Conservation (phyloP, 2,113 vertebrate genomes). For the Cisticola juncidis region DNA sequence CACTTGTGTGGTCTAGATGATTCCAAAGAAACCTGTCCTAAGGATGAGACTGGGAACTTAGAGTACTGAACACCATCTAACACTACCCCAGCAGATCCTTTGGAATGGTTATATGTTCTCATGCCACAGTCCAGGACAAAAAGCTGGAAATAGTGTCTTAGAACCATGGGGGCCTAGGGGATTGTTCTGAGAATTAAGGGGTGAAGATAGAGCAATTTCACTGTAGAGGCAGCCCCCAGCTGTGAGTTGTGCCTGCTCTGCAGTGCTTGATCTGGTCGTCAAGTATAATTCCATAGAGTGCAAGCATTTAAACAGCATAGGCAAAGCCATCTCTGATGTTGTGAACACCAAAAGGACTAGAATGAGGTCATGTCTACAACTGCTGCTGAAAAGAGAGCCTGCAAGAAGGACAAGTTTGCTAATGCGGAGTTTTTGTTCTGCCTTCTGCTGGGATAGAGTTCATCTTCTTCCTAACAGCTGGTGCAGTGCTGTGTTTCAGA, state of each 20-base stretch:
- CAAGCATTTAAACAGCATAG: not conserved
- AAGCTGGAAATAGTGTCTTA: not conserved
- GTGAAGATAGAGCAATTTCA: not conserved
- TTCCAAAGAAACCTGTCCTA: not conserved
- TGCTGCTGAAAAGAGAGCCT: not conserved
- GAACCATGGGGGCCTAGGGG: no score
- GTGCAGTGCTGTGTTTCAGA: not conserved
- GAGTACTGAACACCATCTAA: not conserved
- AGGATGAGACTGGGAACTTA: not conserved
- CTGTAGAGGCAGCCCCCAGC: rapidly evolving
- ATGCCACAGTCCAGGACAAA: not conserved
- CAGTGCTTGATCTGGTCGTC: not conserved
- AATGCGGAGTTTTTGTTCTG: not conserved
- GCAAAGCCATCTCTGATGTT: not conserved
- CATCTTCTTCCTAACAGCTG: not conserved
- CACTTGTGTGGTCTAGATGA: rapidly evolving
- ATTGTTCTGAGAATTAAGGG: not conserved
- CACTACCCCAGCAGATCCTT: not conserved
- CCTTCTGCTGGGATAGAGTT: not conserved
- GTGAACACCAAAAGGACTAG: not conserved
- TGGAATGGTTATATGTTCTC: not conserved
- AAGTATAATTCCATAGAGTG: not conserved
- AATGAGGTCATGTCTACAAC: not conserved
- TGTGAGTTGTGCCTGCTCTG: not conserved
- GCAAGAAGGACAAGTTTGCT: not conserved